Evolutionary conservation across 2,888 invertebrate species (phyloP), one percentile per base, ranked within the genome.

Genomic region (Oscheius onirici): DNA sequence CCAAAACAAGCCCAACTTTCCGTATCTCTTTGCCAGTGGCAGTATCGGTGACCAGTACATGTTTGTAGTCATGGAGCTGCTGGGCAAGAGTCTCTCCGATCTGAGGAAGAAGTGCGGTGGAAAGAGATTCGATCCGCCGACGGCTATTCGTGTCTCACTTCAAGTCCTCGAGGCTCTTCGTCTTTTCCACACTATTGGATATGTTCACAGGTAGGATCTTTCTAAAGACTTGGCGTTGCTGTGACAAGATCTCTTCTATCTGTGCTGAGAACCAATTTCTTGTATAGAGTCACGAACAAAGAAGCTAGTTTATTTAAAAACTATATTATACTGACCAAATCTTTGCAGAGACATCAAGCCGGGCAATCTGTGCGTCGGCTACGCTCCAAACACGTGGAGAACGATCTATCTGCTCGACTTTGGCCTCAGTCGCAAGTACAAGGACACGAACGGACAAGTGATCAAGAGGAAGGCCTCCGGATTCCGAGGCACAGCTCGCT

Each of bases 41-140:
- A 34, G 34, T 34, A 8, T 34, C 34, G 34, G 34, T 8, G 34
- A 34, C 34, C 20, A 20, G 26, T 66, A 51, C 34, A 57, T 71
- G 58, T 71, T 66, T 46, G 44, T 71, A 20, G 41, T 41, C 13
- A 71, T 71, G 71, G 65, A 71, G 46, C 28, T 71, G 41, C 40
- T 71, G n/a, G 71, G 71, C 1, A 71, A 46, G 40, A 71, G 66
- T 57, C 55, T 71, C 8, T 65, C 71, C 3, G 71, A 71, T 44
- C 54, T 71, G 40, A 22, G 69, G 24, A 69, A 69, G 52, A 41
- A 40, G 52, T 49, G 60, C 24, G 54, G 60, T 8, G 46, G 24
- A 2, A 24, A 26, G 15, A 13, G 65, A n/a, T 73, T 73, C n/a
- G 40, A 52, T 0, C 15, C 61, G 3, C 34, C 41, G 11, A 68